phyloP scores from a whole-genome alignment of 2,888 invertebrate species.

The Parnassius smintheus region DNA sequence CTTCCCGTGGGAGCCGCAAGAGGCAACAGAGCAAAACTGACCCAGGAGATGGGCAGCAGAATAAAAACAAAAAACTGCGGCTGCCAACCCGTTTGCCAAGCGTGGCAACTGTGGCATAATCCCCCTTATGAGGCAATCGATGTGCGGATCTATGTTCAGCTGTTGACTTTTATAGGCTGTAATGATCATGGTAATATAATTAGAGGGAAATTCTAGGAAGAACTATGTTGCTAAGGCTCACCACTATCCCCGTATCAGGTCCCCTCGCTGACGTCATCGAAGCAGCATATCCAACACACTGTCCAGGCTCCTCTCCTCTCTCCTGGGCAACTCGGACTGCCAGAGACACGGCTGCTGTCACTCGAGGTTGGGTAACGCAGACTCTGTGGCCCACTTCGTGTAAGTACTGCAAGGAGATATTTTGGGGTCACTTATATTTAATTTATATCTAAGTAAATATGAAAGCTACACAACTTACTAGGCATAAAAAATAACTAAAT shows the following conservation, averaged over 20 bases:
- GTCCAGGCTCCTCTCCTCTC: constrained; percentile 87
- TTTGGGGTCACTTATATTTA: background rate
- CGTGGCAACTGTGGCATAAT: no score
- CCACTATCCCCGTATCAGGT: constrained; percentile 86
- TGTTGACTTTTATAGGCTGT: no score
- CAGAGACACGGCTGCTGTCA: constrained; percentile 93
- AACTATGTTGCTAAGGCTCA: constrained; percentile 47
- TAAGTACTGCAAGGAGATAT: constrained; percentile 85
- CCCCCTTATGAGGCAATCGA: background rate
- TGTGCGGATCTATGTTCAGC: background rate
- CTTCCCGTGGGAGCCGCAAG: no score
- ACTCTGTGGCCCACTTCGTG: constrained; percentile 90
- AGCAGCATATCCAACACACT: constrained; percentile 92
- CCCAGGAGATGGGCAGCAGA: no score
- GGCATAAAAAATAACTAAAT: no score
- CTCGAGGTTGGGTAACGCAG: constrained; percentile 95
- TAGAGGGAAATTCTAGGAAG: no score
- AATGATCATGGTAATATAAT: no score
- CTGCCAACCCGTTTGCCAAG: no score
- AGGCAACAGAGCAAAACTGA: no score
- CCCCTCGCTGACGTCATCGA: constrained; percentile 86
- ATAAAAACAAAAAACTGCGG: no score
- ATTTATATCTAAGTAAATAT: background rate
- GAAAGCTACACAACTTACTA: no score
- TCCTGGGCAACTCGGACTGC: constrained; percentile 95